Base-by-base conservation (phyloP, 2,888 invertebrate genomes). In the Anaspis maculata region DNA sequence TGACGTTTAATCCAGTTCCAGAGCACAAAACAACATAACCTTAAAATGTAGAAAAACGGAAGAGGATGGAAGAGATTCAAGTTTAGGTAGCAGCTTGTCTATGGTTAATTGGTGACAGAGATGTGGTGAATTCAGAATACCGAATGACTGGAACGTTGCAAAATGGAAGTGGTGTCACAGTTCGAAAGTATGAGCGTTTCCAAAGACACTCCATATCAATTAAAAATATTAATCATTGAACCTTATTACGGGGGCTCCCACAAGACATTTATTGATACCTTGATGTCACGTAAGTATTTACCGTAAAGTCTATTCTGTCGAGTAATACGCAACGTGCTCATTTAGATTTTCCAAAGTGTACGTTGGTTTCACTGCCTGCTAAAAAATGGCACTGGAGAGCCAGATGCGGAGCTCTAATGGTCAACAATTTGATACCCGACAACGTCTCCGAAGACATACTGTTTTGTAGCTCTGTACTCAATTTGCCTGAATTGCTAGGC, bases 361-460 rank as follows among this genome's bases (percentile, higher is more conserved):
- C 66, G 39, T 52, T 79, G 6, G 64, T 73, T 15, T 74, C 74
- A 25, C 62, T 83, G 54, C 67, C 76, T 1, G 77, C 77, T 4
- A 83, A 80, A 52, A 84, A 84, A 56, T 85, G 83, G 83, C 83
- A 80, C 48, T 85, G 83, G 84, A 63, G 79, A 34, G 79, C 83
- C 0, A 62, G 83, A 27, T 79, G 78, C 10, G 71, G 78, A 12
- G 77, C 82, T 0, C 59, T 84, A 1, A 70, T 74, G 46, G 67
- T 83, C 41, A 71, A 74, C 2, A 71, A 75, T 51, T 57, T 61
- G 11, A 76, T 84, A 37, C 77, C 79, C 1, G 47, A 49, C 13
- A 52, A 69, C 9, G 67, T 70, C 25, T 61, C 68, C 3, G 73
- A 67, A 59, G 71, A 72, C 45, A 64, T 72, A 24, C 49, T 85